These are phyloP conservation scores for Eumacrocentrus americanus DNA, from an alignment of 2,888 invertebrate genomes.

Conservation along the genomic window DNA sequence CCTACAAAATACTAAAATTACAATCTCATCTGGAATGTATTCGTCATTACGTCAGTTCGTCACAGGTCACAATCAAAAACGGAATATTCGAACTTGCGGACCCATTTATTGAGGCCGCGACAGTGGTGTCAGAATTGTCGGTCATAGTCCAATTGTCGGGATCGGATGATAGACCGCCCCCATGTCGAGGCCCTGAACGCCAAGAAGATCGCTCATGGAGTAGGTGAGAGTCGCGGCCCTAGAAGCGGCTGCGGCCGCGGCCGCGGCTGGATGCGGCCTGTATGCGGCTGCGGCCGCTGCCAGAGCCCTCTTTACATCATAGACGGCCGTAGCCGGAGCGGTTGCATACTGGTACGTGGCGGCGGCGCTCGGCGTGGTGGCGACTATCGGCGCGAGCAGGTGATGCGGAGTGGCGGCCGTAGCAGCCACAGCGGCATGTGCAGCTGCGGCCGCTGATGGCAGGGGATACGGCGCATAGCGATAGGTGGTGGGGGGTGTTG, in stretches of 20 bases:
- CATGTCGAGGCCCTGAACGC: slow-evolving; percentile 72
- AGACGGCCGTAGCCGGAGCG: slow-evolving; percentile 62
- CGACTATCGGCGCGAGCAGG: slow-evolving; percentile 56
- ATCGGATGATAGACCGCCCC: slow-evolving; percentile 76
- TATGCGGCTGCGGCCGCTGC: slow-evolving; percentile 70
- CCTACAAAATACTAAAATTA: too few relatives aligned
- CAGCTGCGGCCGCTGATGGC: slow-evolving; percentile 55
- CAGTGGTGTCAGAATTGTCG: slow-evolving; percentile 62
- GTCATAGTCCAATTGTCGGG: slow-evolving; percentile 74
- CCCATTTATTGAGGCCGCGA: slow-evolving; percentile 53
- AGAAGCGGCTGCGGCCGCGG: slow-evolving; percentile 54
- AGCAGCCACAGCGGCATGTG: slow-evolving; percentile 62
- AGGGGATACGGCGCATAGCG: slow-evolving; percentile 65
- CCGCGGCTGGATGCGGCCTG: slow-evolving; percentile 62
- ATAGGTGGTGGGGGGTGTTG: slow-evolving; percentile 68
- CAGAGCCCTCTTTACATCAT: slow-evolving; percentile 65
- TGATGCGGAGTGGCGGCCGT: slow-evolving; percentile 62
- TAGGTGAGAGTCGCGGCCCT: slow-evolving; percentile 68
- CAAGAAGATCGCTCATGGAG: slow-evolving; percentile 75
- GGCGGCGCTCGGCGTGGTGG: slow-evolving; percentile 51
- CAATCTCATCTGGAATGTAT: too few relatives aligned
- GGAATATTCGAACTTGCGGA: neutral
- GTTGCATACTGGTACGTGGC: slow-evolving; percentile 55
- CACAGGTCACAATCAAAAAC: neutral
- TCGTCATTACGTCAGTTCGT: neutral